Evolutionary conservation across 2,797 vertebrate species (phyloP), one percentile per base, ranked within the genome.

Genomic region (Choloepus didactylus): DNA sequence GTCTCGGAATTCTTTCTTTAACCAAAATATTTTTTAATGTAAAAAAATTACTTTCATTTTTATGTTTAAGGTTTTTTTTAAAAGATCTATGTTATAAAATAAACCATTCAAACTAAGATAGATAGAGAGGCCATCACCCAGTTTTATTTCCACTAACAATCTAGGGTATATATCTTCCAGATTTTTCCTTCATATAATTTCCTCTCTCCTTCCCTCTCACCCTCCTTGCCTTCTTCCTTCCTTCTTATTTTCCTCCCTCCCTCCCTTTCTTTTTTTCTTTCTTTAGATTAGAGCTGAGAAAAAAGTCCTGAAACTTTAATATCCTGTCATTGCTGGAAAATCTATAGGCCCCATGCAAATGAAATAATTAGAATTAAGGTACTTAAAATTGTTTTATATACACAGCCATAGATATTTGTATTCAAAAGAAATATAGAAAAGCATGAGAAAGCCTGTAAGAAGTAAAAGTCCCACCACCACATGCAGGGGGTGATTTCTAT

Each of bases 1-100:
- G 62, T 11, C 49, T 76, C 49, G 21, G 59, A 60, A 38, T 76
- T 46, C 73, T 64, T 88, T 85, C 31, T 46, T 25, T 70, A 54
- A 35, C 51, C 49, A 80, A 91, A 66, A 46, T 83, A 19, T 60
- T 44, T 72, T 70, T 2, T 44, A 86, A 25, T 59, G 15, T 66
- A 86, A 0, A 54, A 72, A 14, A 77, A 35, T 83, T 59, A 14
- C 27, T 75, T 93, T 79, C 31, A 54, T 89, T 89, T 76, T 90
- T 66, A 41, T 73, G 62, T n/a, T 94, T 92, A 85, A 88, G 64
- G 60, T 49, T 66, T 59, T 69, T 56, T 76, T 27, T 64, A 41
- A 31, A 31, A 66, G 35, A 31, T 90, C 10, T 4, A 70, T 44
- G 21, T 89, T 69, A 60, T 72, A 60, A 88, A 94, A 69, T 73